phyloP scores from a whole-genome alignment of 2,888 invertebrate species.

The Catocala fraxini region DNA sequence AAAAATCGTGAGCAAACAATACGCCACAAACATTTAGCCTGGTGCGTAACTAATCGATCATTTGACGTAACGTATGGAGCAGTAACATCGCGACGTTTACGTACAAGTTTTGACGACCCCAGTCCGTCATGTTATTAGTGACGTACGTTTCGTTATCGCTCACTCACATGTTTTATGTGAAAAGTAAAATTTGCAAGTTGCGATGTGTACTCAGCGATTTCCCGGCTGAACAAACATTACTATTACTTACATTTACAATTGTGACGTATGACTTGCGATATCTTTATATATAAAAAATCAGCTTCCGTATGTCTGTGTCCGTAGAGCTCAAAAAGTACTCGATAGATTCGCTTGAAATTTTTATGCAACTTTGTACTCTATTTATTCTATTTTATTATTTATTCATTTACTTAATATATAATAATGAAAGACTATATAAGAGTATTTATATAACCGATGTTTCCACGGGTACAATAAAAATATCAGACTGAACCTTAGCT shows the following conservation, averaged over 20 bases:
- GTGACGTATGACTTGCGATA: conserved; percentile 4
- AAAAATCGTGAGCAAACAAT: background rate
- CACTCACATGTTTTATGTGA: conserved; percentile 46
- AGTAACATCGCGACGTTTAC: conserved; percentile 20
- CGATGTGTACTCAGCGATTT: conserved; percentile 24
- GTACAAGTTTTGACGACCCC: conserved; percentile 48
- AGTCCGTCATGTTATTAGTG: conserved; percentile 44
- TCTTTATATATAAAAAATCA: background rate
- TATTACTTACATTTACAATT: conserved; percentile 1
- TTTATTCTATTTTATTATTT: too few relatives aligned
- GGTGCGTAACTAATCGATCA: background rate
- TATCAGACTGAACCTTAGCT: too few relatives aligned
- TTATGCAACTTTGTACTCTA: background rate
- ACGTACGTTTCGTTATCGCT: conserved; percentile 37
- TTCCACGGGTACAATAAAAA: too few relatives aligned
- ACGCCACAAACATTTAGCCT: conserved; percentile 9
- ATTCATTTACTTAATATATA: too few relatives aligned
- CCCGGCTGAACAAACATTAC: conserved; percentile 5
- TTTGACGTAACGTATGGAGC: conserved; percentile 4
- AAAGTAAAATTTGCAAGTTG: conserved; percentile 51
- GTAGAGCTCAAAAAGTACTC: too few relatives aligned
- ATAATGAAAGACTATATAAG: too few relatives aligned
- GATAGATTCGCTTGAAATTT: background rate
- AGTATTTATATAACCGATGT: too few relatives aligned
- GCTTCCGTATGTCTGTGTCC: too few relatives aligned